Percentiles rank a stretch among this genome's conserved stretches.
Evolutionary conservation across 2,113 vertebrate species (phyloP).

Genomic region (Menidia beryllina): DNA sequence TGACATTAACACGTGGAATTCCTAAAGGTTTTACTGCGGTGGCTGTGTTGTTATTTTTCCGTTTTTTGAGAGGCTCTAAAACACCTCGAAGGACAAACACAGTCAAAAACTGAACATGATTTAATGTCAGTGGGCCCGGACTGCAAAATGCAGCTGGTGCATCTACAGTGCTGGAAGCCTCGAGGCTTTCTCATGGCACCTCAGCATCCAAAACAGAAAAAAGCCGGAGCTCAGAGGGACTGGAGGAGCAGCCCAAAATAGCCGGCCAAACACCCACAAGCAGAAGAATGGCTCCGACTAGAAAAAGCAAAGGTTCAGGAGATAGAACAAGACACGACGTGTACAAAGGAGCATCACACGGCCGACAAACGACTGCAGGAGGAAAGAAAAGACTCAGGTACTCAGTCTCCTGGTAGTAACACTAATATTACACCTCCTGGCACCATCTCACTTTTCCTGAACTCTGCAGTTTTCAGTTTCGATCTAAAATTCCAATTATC

Average conservation of each 20-base stretch:
- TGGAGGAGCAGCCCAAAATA: conserved; percentile 46
- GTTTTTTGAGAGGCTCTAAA: not conserved
- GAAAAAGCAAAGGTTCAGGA: not conserved
- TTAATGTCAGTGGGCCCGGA: conserved; percentile 30
- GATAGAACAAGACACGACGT: not conserved
- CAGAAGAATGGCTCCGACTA: not conserved
- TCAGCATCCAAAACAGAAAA: conserved; percentile 2
- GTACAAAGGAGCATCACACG: not conserved
- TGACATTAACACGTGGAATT: not conserved
- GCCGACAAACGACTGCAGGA: not conserved
- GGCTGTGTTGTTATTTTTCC: not conserved
- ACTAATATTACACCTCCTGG: conserved; percentile 41
- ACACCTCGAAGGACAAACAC: conserved; percentile 15
- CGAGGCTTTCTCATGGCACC: conserved; percentile 13
- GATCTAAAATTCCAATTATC: conserved; percentile 29
- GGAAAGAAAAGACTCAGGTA: not conserved
- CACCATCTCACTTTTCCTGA: not conserved
- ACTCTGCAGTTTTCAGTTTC: conserved; percentile 5
- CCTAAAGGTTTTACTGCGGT: not conserved
- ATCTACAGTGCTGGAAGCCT: conserved; percentile 9
- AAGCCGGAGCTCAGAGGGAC: conserved; percentile 5
- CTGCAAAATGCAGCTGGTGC: conserved; percentile 19
- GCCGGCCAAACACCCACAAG: conserved; percentile 42
- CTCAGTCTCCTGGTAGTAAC: conserved; percentile 28
- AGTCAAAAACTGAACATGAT: conserved; percentile 19